Evolutionary conservation across 2,888 invertebrate species (phyloP).

Genomic region (Adelphocoris suturalis): DNA sequence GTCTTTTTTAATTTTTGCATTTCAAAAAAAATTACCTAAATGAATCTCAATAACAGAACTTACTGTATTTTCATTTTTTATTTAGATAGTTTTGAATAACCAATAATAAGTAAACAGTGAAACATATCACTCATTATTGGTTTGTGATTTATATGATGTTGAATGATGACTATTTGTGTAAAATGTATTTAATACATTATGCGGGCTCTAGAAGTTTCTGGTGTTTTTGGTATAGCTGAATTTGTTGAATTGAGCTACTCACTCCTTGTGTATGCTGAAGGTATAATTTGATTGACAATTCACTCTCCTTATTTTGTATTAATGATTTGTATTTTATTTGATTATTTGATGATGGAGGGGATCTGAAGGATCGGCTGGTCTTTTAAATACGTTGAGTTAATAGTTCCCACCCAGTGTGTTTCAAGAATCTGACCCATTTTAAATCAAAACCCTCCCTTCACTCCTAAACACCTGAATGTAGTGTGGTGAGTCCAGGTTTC

Average conservation of each 20-base stretch:
- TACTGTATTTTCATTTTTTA: not conserved
- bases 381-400: too few species aligned
- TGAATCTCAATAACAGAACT: constrained; percentile 9
- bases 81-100: not conserved
- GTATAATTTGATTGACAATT: too few species aligned
- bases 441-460: too few species aligned
- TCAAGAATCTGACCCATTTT: too few species aligned
- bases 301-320: too few species aligned
- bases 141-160: not conserved
- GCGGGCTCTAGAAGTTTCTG: not conserved
- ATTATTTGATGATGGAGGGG: too few species aligned
- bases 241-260: not conserved
- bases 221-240: not conserved
- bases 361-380: too few species aligned
- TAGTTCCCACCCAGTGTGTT: too few species aligned
- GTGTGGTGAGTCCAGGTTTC: too few species aligned
- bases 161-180: not conserved
- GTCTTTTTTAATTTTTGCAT: not conserved
- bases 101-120: not conserved
- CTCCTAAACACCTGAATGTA: too few species aligned
- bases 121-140: constrained; percentile 19
- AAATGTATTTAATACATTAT: not conserved
- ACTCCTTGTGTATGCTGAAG: not conserved
- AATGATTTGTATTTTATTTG: too few species aligned
- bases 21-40: not conserved